Base-by-base conservation (phyloP, 2,113 vertebrate genomes). In the Pachyramphus minor region DNA sequence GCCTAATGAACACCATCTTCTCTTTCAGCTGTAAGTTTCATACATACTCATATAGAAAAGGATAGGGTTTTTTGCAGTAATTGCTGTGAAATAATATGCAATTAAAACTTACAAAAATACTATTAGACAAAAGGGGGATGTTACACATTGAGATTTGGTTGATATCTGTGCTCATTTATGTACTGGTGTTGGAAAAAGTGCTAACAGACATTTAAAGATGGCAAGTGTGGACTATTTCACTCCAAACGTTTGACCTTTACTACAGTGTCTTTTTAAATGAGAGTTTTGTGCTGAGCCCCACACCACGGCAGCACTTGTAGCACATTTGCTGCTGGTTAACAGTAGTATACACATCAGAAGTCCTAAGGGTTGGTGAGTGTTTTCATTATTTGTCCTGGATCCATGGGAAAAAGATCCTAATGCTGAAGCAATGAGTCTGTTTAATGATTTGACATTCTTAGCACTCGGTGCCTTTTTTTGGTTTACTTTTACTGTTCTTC, bases 281-380 rank as follows among this genome's bases (percentile, higher is more conserved):
- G 64, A 28, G 3, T 82, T 89, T 81, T 84, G 37, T 84, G 53
- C 49, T 35, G 42, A 33, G 35, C 9, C 2, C 1, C 16, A 1
- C 12, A 10, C 31, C 8, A 3, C 0, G 0, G 44, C 9, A 25
- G 4, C 25, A 21, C 41, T 52, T 37, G 28, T 5, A 15, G 23
- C 33, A 30, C 6, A 9, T 2, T 37, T 63, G 10, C 35, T 1
- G 20, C 25, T 7, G 8, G 8, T 24, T 42, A 35, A 10, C 41
- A 11, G n/a, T 2, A 19, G n/a, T 0, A 0, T 9, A 15, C 7
- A 0, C 8, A 18, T 2, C 21, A 10, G 35, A 41, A 44, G 41
- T 28, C n/a, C 10, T 2, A 3, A 6, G 22, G 27, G 15, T 35
- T 24, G 21, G 9, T 11, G 53, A 2, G 4, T 73, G 24, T 41